These are phyloP conservation scores for Geococcyx californianus DNA, from an alignment of 2,113 vertebrate species.

Conservation along the genomic window DNA sequence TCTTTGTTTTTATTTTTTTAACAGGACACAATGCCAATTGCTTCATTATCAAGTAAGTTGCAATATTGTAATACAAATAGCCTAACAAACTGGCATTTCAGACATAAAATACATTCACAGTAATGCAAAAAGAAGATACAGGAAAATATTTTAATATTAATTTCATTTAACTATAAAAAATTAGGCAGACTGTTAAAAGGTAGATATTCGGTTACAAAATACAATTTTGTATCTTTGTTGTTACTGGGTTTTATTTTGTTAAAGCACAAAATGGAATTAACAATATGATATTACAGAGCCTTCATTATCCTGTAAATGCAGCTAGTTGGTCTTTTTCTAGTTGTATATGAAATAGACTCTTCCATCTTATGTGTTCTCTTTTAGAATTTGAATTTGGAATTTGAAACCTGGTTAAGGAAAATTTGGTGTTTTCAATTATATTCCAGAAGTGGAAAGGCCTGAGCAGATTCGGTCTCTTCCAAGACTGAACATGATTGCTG, in stretches of 20 bases:
- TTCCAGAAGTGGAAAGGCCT: neutral
- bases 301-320: neutral
- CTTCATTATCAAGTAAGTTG: neutral
- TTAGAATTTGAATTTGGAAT: too few relatives aligned
- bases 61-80: neutral
- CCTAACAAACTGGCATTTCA: neutral
- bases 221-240: neutral
- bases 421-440: neutral
- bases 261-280: neutral
- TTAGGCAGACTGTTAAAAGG: neutral
- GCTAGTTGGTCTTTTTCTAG: neutral
- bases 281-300: neutral
- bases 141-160: neutral
- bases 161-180: neutral
- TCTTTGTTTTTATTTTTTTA: neutral
- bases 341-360: neutral
- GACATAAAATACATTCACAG: neutral
- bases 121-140: neutral
- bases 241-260: neutral
- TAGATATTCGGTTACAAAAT: neutral
- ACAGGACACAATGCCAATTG: neutral
- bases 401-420: neutral
- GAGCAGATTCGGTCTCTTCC: neutral
- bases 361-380: neutral
- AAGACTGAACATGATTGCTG: neutral